Evolutionary conservation across 2,888 invertebrate species (phyloP).

Genomic region (Dromius quadrimaculatus): DNA sequence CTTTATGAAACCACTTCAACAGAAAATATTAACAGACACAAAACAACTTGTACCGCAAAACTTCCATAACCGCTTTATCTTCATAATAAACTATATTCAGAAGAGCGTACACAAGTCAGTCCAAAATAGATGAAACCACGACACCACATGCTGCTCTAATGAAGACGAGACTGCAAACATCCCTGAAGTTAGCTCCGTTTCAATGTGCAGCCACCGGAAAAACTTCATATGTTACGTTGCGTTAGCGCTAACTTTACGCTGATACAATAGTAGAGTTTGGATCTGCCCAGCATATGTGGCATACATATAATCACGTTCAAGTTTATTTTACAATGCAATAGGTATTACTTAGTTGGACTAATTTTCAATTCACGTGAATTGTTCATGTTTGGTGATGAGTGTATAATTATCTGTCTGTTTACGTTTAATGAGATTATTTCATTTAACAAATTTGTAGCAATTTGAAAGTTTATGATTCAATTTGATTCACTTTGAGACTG

Average conservation of each 20-base stretch:
- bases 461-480: conserved; percentile 2
- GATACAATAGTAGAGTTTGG: neutral
- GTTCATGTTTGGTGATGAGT: neutral
- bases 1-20: no score
- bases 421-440: conserved; percentile 17
- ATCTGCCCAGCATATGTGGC: neutral
- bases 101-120: conserved; percentile 21
- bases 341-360: neutral
- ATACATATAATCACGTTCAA: neutral
- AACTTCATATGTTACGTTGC: conserved; percentile 14
- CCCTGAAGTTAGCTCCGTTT: conserved; percentile 32
- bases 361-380: neutral
- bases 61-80: conserved; percentile 19
- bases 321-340: neutral
- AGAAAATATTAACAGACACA: no score
- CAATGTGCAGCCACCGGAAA: conserved; percentile 24
- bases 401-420: neutral
- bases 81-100: conserved; percentile 27
- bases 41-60: no score
- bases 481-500: no score
- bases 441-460: conserved; percentile 9
- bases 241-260: neutral
- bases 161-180: no score
- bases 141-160: no score
- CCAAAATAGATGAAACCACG: conserved; percentile 15